phyloP scores from a whole-genome alignment of 2,888 invertebrate genomes.

The Esperia sulphurella region DNA sequence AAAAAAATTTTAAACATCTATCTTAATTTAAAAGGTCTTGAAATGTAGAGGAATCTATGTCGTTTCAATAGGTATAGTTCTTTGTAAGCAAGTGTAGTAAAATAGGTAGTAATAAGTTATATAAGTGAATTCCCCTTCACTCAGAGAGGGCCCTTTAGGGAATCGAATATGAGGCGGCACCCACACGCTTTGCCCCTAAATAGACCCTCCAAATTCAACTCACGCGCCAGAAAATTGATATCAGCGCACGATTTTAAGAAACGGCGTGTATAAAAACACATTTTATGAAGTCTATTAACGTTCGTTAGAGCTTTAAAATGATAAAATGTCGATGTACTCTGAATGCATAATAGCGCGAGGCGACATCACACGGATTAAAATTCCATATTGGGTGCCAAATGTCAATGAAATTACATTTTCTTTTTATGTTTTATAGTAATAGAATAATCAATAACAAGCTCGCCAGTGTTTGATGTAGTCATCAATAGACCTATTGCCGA shows the following conservation, averaged over 20 bases:
- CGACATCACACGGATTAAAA: conserved; percentile 26
- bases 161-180: background rate
- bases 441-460: too few species aligned
- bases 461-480: too few species aligned
- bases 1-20: too few species aligned
- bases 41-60: too few species aligned
- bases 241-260: conserved; percentile 61
- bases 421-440: too few species aligned
- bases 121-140: too few species aligned
- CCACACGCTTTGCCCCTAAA: background rate
- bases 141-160: background rate
- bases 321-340: conserved; percentile 35
- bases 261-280: conserved; percentile 56
- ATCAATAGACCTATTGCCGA: too few species aligned
- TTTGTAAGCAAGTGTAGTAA: too few species aligned
- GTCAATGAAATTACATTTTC: background rate
- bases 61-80: too few species aligned
- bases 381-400: conserved; percentile 24
- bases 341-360: conserved; percentile 35
- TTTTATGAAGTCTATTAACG: conserved; percentile 46
- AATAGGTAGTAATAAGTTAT: too few species aligned
- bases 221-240: conserved; percentile 62
- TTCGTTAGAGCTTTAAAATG: conserved; percentile 43
- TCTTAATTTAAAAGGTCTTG: too few species aligned
- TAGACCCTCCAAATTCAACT: conserved; percentile 35